phyloP scores from a whole-genome alignment of 2,113 vertebrate species.

The Cricetomys ansorgei region DNA sequence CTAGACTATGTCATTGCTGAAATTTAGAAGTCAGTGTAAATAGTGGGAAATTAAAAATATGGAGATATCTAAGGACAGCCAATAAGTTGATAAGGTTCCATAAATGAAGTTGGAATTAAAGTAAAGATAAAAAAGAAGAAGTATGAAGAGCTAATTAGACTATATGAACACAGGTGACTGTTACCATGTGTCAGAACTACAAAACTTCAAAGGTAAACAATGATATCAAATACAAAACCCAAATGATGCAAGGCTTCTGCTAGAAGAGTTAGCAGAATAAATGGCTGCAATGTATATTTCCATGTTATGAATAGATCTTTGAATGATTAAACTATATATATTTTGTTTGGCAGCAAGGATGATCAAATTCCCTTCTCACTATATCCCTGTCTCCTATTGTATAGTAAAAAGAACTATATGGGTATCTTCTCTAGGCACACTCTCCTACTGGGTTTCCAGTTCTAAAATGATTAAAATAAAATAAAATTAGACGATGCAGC shows the following conservation, averaged over 20 bases:
- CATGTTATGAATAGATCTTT: neutral
- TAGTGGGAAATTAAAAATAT: neutral
- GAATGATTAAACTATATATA: neutral
- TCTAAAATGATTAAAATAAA: neutral
- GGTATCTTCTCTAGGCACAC: neutral
- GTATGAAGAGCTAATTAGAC: neutral
- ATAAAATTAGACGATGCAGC: neutral
- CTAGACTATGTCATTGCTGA: neutral
- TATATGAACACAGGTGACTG: neutral
- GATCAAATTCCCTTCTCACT: neutral
- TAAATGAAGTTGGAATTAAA: slow-evolving; percentile 15
- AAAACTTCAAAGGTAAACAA: slow-evolving; percentile 8
- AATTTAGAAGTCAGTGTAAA: neutral
- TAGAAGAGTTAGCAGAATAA: neutral
- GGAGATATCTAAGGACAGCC: neutral
- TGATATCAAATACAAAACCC: neutral
- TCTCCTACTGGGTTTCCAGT: neutral
- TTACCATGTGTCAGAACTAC: neutral
- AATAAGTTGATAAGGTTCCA: neutral
- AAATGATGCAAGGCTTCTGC: neutral
- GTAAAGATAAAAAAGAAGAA: neutral
- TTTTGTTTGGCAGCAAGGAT: neutral
- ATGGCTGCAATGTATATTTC: neutral
- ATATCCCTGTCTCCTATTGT: neutral
- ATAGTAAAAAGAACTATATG: neutral